Conservation (phyloP, 2,797 vertebrate genomes). For the Helicolenus hilgendorfi region DNA sequence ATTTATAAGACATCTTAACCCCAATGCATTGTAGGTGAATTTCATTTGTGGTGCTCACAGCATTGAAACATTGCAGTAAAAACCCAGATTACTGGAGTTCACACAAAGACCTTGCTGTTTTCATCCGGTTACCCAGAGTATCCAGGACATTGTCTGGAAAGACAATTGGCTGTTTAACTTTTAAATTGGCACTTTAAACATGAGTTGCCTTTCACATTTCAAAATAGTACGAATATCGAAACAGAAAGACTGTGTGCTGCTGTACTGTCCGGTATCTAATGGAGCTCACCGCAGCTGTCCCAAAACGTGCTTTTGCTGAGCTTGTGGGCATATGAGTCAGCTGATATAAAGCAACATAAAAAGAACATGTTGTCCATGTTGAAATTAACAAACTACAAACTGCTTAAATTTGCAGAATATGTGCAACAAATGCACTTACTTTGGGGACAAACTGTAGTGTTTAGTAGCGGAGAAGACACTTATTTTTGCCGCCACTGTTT, state of each 20-base stretch:
- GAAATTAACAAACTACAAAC: conserved; percentile 18
- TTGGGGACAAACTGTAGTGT: not conserved
- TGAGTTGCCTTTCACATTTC: not conserved
- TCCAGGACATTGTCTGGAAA: not conserved
- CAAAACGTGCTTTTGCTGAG: conserved; percentile 58
- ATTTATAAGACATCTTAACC: not conserved
- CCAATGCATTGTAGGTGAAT: not conserved
- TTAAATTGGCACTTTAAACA: not conserved
- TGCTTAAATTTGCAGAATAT: not conserved
- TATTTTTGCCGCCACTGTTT: not conserved
- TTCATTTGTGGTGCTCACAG: not conserved
- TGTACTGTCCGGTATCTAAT: not conserved
- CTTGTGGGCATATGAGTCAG: conserved; percentile 73
- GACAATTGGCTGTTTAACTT: not conserved
- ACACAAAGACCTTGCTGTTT: not conserved
- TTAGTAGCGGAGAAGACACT: not conserved
- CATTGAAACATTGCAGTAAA: not conserved
- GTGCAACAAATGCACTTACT: not conserved
- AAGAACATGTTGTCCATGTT: conserved; percentile 11
- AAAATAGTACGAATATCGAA: not conserved
- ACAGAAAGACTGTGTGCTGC: not conserved
- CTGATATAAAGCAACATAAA: conserved; percentile 32
- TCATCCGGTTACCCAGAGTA: not conserved
- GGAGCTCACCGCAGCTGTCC: conserved; percentile 25
- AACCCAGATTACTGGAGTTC: not conserved